Conservation (phyloP, 1,140 invertebrate species). For the Pseudomyrmex dendroicus region DNA sequence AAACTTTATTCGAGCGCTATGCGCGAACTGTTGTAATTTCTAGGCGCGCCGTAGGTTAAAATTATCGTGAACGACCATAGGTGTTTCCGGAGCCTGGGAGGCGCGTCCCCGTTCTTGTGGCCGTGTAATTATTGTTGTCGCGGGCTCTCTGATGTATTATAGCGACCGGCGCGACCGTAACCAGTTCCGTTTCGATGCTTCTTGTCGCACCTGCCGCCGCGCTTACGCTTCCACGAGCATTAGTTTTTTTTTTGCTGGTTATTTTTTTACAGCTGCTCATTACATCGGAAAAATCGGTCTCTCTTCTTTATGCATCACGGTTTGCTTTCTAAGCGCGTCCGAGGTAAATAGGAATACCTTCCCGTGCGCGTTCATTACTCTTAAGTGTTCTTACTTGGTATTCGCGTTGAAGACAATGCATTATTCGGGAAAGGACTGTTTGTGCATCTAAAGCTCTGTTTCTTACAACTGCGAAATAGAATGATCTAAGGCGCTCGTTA, state of each 20-base stretch:
- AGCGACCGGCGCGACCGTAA: constrained; percentile 25
- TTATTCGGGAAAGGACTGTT: constrained; percentile 12
- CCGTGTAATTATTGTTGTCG: constrained; percentile 79
- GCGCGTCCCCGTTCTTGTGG: constrained; percentile 23
- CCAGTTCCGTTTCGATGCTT: constrained; percentile 30
- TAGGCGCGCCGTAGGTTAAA: constrained; percentile 9
- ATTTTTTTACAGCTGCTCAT: constrained; percentile 35
- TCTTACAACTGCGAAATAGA: constrained; percentile 35
- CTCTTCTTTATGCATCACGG: constrained; percentile 10
- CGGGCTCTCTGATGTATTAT: constrained; percentile 76
- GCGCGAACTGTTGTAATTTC: not conserved
- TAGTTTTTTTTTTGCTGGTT: not conserved
- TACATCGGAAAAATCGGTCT: constrained; percentile 60
- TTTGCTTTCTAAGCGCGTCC: constrained; percentile 23
- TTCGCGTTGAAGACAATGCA: constrained; percentile 31
- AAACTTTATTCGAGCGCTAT: constrained; percentile 9
- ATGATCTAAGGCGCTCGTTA: constrained; percentile 49
- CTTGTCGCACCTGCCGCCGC: constrained; percentile 30
- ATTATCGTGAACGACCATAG: constrained; percentile 12
- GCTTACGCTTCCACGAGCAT: not conserved
- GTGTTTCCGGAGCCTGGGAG: not conserved
- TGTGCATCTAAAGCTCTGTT: constrained; percentile 32
- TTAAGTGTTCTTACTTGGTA: constrained; percentile 45
- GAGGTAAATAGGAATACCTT: constrained; percentile 1
- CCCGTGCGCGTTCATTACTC: constrained; percentile 17